These are phyloP conservation scores for honey bee (Apis mellifera) DNA, from an alignment of 1,140 invertebrate species.

Conservation along the genomic window DNA sequence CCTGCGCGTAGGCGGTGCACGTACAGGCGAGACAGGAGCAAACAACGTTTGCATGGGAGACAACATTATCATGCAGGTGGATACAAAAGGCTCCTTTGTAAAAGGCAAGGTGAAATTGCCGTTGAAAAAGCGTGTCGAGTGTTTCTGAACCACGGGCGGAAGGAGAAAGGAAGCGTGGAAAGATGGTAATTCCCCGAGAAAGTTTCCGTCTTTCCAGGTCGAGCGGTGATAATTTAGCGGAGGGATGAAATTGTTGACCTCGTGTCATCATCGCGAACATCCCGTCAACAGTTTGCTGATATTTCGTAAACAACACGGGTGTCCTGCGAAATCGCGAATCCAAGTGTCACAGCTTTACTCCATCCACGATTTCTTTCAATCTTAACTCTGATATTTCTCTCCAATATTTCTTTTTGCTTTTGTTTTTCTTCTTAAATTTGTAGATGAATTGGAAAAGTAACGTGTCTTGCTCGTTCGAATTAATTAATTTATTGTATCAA, in stretches of 20 bases:
- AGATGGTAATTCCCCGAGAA: slow-evolving; percentile 34
- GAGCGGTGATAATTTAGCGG: slow-evolving; percentile 39
- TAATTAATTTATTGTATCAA: too few relatives aligned
- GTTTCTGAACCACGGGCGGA: slow-evolving; percentile 46
- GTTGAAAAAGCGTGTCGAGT: slow-evolving; percentile 59
- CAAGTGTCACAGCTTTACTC: not conserved
- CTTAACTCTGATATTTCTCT: not conserved
- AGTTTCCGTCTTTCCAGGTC: slow-evolving; percentile 52
- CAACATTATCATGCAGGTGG: slow-evolving; percentile 62
- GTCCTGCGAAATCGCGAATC: not conserved
- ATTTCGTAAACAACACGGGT: not conserved
- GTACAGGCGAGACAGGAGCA: not conserved
- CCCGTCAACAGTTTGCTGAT: not conserved
- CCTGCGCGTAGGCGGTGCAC: not conserved
- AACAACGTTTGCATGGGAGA: slow-evolving; percentile 31
- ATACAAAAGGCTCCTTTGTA: slow-evolving; percentile 59
- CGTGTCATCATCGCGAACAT: slow-evolving; percentile 24
- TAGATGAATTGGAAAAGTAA: too few relatives aligned
- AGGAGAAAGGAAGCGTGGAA: slow-evolving; percentile 47
- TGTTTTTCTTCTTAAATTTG: too few relatives aligned
- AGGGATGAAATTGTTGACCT: slow-evolving; percentile 45
- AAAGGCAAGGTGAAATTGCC: slow-evolving; percentile 54
- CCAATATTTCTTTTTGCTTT: not conserved
- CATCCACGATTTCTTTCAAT: not conserved
- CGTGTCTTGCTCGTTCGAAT: too few relatives aligned